Evolutionary conservation across 2,113 vertebrate species (phyloP), one percentile per base, ranked within the genome.

Genomic region (Pycnonotus jocosus): DNA sequence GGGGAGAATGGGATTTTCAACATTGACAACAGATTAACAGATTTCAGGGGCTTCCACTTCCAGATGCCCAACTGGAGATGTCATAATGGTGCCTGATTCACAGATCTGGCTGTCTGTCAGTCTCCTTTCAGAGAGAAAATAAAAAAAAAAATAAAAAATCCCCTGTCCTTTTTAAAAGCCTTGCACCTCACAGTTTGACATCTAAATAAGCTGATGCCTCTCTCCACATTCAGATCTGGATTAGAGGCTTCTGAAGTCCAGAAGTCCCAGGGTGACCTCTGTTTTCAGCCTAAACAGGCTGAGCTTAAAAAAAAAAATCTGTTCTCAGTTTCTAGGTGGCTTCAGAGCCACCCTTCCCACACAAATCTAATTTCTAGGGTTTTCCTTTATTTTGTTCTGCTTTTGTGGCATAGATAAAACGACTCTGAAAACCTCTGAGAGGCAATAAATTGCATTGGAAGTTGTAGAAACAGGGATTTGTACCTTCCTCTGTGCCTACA

Each of bases 21-120:
- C 93, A 62, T 21, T 84, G 78, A 89, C 66, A 90, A 83, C 84
- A 95, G 94, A 94, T 97, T 95, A 88, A 83, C 95, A 95, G 94
- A 95, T 96, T 95, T 97, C 51, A 51, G 90, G 64, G 82, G 70
- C 81, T 58, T 91, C 66, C 78, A 40, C 90, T 95, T 95, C 95
- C 95, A 95, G 95, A 91, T 94, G 95, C 73, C 89, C 24, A 1
- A 86, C 64, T 77, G 33, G 50, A 94, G 88, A 92, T 47, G 71
- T 61, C 68, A 92, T 7, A 83, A 48, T 1, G 0, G 42, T 62
- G 92, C 74, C 79, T 8, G 5, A 86, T 48, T 84, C 81, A 74
- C 86, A 93, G 65, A 91, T 91, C 88, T 68, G 45, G 12, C 91
- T 88, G 71, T 12, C 90, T 66, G 88, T 72, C 96, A 74, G 61